Evolutionary conservation across 2,888 invertebrate species (phyloP).

Genomic region (Smittia aterrima): DNA sequence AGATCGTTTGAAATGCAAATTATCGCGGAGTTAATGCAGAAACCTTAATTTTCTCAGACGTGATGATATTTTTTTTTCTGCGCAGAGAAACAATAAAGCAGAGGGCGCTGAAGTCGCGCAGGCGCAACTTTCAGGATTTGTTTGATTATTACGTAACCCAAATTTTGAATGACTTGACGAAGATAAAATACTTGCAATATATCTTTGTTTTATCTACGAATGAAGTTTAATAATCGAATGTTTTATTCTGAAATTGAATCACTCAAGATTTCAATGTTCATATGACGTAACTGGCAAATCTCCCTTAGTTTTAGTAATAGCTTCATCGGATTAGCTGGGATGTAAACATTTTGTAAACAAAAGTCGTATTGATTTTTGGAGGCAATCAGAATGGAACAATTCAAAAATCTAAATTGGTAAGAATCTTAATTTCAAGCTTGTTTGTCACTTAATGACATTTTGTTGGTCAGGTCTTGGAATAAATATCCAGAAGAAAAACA

Average conservation of each 20-base stretch:
- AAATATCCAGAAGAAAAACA: constrained; percentile 31
- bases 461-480: constrained; percentile 36
- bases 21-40: constrained; percentile 26
- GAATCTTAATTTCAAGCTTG: neutral
- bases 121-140: neutral
- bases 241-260: too few species aligned
- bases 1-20: constrained; percentile 10
- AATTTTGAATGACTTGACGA: too few species aligned
- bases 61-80: neutral
- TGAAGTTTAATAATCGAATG: too few species aligned
- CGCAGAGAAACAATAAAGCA: neutral
- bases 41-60: neutral
- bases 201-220: too few species aligned
- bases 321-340: neutral
- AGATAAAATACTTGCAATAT: too few species aligned
- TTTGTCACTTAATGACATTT: too few species aligned
- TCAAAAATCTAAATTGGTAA: constrained; percentile 35
- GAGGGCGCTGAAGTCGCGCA: neutral
- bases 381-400: constrained; percentile 30
- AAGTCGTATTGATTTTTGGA: neutral
- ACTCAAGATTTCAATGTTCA: too few species aligned
- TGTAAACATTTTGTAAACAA: neutral
- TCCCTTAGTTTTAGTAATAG: too few species aligned
- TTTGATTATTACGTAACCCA: neutral
- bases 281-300: too few species aligned